Evolutionary conservation across 2,888 invertebrate genomes (phyloP).

Genomic region (Drosophila macrospina): DNA sequence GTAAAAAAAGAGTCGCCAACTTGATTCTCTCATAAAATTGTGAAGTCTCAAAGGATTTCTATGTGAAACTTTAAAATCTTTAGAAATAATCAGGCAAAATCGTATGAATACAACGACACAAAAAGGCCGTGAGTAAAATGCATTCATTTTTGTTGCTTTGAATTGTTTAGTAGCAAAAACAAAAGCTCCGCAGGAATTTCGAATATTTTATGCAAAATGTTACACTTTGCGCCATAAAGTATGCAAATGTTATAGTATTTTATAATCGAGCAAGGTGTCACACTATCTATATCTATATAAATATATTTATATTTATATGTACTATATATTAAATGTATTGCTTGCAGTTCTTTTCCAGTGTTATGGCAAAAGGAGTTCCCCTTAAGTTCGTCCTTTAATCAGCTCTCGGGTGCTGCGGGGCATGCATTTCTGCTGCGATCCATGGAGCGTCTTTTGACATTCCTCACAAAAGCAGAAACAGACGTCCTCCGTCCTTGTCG

Average conservation of each 20-base stretch:
- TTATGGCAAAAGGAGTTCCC: too few species aligned
- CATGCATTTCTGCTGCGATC: slow-evolving; percentile 37
- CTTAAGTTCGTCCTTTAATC: not conserved
- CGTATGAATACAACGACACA: not conserved
- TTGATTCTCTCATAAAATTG: too few species aligned
- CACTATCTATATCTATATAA: too few species aligned
- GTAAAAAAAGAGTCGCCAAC: too few species aligned
- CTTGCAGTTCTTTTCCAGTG: not conserved
- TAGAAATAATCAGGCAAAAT: not conserved
- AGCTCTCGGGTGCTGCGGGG: slow-evolving; percentile 5
- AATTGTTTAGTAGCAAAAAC: not conserved
- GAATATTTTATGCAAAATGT: not conserved
- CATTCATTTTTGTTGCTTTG: not conserved
- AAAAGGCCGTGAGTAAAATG: not conserved
- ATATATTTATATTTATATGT: too few species aligned
- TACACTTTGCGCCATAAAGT: not conserved
- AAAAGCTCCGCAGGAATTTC: not conserved
- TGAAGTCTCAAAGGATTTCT: too few species aligned
- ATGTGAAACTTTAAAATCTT: too few species aligned
- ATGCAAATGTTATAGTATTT: not conserved
- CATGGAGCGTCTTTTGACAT: slow-evolving; percentile 22
- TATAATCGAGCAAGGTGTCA: not conserved
- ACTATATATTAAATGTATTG: not conserved
- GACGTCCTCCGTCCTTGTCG: slow-evolving; percentile 4
- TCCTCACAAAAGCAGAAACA: slow-evolving; percentile 1